Percentiles rank a stretch among this genome's conserved stretches.
Conservation (phyloP, 2,888 invertebrate species). For the Myopa testacea region DNA sequence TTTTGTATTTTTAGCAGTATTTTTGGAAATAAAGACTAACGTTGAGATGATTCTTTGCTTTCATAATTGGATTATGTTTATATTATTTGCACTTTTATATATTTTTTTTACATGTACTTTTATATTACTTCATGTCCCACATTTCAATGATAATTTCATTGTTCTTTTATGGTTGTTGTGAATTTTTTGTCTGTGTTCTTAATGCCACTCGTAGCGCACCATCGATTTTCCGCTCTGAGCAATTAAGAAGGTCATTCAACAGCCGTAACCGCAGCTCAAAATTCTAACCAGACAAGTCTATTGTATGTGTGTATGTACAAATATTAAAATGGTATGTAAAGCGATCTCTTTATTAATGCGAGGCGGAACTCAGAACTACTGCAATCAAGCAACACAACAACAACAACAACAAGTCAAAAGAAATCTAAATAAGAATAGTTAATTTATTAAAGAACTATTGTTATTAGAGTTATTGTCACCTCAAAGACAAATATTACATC, state of each 20-base stretch:
- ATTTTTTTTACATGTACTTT: too few species aligned
- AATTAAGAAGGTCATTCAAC: slow-evolving; percentile 10
- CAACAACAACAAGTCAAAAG: background rate
- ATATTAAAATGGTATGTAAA: background rate
- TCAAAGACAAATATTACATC: background rate
- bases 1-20: too few species aligned
- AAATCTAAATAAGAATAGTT: slow-evolving; percentile 2
- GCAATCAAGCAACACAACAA: too few species aligned
- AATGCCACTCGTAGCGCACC: background rate
- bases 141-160: too few species aligned
- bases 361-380: background rate
- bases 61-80: too few species aligned
- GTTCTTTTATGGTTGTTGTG: too few species aligned
- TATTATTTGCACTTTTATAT: too few species aligned
- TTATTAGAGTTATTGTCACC: background rate
- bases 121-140: too few species aligned
- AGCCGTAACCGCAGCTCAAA: background rate
- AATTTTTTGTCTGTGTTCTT: background rate
- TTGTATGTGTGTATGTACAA: too few species aligned
- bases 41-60: too few species aligned
- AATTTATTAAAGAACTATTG: background rate
- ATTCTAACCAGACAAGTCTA: background rate
- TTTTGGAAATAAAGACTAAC: too few species aligned
- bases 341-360: background rate
- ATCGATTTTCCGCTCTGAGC: background rate